phyloP scores from a whole-genome alignment of 2,113 vertebrate species.

The Pitta sordida region DNA sequence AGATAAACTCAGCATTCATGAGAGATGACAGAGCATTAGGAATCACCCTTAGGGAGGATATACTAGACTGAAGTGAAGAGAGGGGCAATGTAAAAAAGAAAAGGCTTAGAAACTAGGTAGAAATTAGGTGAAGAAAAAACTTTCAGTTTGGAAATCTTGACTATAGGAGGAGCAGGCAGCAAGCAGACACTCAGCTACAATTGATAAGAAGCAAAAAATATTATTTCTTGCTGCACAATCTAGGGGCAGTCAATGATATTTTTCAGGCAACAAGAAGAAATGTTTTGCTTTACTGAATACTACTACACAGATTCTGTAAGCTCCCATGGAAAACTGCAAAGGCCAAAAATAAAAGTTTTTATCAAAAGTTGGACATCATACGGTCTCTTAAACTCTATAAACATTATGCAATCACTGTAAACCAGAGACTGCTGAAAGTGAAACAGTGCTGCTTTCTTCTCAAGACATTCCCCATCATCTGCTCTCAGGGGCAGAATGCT shows the following conservation, averaged over 20 bases:
- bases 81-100: neutral
- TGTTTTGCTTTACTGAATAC: neutral
- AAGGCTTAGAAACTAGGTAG: neutral
- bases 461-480: neutral
- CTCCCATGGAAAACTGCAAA: neutral
- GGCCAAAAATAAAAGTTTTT: neutral
- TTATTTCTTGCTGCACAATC: neutral
- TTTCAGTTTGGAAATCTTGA: neutral
- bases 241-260: neutral
- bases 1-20: neutral
- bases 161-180: neutral
- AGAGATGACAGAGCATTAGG: neutral
- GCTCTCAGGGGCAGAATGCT: neutral
- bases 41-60: neutral
- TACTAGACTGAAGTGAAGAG: neutral
- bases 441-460: neutral
- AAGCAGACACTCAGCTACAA: too few relatives aligned
- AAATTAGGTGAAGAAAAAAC: neutral
- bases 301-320: neutral
- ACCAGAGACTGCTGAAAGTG: neutral
- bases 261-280: neutral
- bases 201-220: neutral
- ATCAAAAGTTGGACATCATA: neutral
- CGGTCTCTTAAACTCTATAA: neutral
- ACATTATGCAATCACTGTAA: neutral